Conservation (phyloP, 2,113 vertebrate genomes). For the Polypterus bichir region DNA sequence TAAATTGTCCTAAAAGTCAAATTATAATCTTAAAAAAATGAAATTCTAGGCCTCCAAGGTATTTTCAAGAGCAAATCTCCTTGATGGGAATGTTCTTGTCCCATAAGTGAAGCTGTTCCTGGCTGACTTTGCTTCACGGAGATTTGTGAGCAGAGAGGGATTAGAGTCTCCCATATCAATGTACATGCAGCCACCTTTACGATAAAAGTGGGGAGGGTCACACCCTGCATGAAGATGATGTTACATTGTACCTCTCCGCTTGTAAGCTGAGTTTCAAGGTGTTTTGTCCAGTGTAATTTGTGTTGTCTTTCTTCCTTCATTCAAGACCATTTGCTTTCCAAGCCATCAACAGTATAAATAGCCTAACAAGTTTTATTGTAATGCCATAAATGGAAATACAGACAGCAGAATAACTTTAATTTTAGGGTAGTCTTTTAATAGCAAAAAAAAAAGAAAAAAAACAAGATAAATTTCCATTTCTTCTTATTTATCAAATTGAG, state of each 20-base stretch:
- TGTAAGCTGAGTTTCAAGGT: slow-evolving; percentile 27
- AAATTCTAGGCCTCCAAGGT: background rate
- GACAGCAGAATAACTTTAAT: too few species aligned
- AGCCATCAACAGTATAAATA: slow-evolving; percentile 42
- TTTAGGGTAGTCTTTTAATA: too few species aligned
- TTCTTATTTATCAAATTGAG: slow-evolving; percentile 1
- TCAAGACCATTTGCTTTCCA: slow-evolving; percentile 57
- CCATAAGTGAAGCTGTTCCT: too few species aligned
- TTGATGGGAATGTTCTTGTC: too few species aligned
- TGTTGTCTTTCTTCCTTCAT: slow-evolving; percentile 18
- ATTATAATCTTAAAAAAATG: background rate
- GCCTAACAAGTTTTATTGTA: slow-evolving; percentile 19
- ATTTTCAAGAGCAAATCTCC: too few species aligned
- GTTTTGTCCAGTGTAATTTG: slow-evolving; percentile 21
- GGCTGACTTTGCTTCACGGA: too few species aligned
- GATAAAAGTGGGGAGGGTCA: slow-evolving; percentile 19
- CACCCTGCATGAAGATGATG: slow-evolving; percentile 21
- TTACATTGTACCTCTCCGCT: slow-evolving; percentile 19
- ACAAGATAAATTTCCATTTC: slow-evolving; percentile 7
- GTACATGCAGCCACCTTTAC: slow-evolving; percentile 13
- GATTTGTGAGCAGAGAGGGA: too few species aligned
- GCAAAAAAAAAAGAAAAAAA: too few species aligned
- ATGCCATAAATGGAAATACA: slow-evolving; percentile 5
- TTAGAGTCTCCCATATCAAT: slow-evolving; percentile 2
- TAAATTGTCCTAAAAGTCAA: too few species aligned